Conservation (phyloP, 2,113 vertebrate species). For the Caranx ignobilis region DNA sequence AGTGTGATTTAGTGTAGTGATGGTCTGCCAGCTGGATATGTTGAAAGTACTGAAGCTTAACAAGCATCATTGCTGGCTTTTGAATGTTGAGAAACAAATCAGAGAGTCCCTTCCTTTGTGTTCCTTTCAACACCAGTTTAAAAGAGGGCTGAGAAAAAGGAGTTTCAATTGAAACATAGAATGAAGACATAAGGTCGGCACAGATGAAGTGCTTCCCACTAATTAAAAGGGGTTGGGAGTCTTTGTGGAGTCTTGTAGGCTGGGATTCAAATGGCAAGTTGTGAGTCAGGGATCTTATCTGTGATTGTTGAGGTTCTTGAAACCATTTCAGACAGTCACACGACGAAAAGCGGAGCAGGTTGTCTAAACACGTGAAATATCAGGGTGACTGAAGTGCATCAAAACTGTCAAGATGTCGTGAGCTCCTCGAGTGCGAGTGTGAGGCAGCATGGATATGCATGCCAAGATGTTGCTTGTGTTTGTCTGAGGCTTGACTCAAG, state of each 20-base stretch:
- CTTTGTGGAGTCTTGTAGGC: conserved; percentile 12
- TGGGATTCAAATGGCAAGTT: conserved; percentile 35
- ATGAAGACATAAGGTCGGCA: conserved; percentile 24
- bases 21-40: conserved; percentile 45
- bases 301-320: conserved; percentile 30
- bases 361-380: conserved; percentile 46
- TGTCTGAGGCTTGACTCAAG: conserved; percentile 19
- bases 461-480: conserved; percentile 34
- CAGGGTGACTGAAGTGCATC: conserved; percentile 44
- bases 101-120: not conserved
- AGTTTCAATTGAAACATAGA: conserved; percentile 35
- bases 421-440: not conserved
- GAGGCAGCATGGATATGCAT: conserved; percentile 3
- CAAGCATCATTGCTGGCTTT: conserved; percentile 42
- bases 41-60: conserved; percentile 45
- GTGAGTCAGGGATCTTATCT: conserved; percentile 30
- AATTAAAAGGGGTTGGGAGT: conserved; percentile 36
- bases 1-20: conserved; percentile 48
- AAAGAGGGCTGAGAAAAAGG: conserved; percentile 33
- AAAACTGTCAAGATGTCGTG: conserved; percentile 30
- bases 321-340: conserved; percentile 25
- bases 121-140: conserved; percentile 22
- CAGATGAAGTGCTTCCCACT: conserved; percentile 26
- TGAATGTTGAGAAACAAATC: conserved; percentile 36
- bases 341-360: conserved; percentile 36